Conservation (phyloP, 2,888 invertebrate species). For the Pammene aurita region DNA sequence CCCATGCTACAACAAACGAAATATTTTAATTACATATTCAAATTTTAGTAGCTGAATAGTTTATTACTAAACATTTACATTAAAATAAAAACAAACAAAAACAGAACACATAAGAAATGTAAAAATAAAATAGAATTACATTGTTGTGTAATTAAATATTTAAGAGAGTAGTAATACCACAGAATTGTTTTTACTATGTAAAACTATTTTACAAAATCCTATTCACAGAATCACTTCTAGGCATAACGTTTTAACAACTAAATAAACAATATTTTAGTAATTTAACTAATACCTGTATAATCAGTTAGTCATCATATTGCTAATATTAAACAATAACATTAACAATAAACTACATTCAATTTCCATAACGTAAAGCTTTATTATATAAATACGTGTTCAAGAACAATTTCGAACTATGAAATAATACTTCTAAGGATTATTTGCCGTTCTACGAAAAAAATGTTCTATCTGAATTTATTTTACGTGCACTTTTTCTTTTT, state of each 20-base stretch:
- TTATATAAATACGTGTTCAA: too few relatives aligned
- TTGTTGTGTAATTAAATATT: too few relatives aligned
- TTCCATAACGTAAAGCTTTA: too few relatives aligned
- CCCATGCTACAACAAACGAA: too few relatives aligned
- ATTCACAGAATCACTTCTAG: conserved; percentile 26
- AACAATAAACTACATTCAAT: conserved; percentile 33
- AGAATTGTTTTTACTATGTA: not conserved
- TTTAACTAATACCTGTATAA: conserved; percentile 35
- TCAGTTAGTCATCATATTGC: conserved; percentile 9
- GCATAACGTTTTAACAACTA: conserved; percentile 18
- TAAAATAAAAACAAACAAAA: too few relatives aligned
- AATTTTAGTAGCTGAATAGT: not conserved
- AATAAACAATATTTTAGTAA: conserved; percentile 14
- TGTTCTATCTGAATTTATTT: too few relatives aligned
- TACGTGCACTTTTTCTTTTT: too few relatives aligned
- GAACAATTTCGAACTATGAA: not conserved
- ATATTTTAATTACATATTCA: not conserved
- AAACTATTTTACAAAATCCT: conserved; percentile 1
- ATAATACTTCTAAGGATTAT: not conserved
- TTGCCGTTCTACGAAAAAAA: too few relatives aligned
- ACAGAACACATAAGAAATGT: too few relatives aligned
- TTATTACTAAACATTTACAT: not conserved
- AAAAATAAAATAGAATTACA: too few relatives aligned
- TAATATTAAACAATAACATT: conserved; percentile 23
- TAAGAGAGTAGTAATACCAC: too few relatives aligned